phyloP scores from a whole-genome alignment of 2,888 invertebrate species.

The Brachyopa scutellaris region DNA sequence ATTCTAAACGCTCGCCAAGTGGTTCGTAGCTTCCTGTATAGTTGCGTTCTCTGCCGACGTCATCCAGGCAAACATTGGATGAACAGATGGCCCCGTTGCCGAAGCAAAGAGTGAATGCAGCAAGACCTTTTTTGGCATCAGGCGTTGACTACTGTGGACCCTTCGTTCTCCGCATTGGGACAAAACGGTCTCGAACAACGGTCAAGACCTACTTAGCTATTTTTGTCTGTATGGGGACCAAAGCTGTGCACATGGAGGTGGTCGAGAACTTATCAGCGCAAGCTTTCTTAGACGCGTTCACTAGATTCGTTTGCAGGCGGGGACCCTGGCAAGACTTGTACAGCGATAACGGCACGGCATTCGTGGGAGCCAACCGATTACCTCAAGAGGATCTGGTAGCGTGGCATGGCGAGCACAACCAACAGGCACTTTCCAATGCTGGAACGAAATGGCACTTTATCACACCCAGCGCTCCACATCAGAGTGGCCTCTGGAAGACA shows the following conservation, averaged over 20 bases:
- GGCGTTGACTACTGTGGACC: too few species aligned
- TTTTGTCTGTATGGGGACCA: too few species aligned
- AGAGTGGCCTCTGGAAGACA: too few species aligned
- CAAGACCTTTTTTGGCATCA: slow-evolving; percentile 1
- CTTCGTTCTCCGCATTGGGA: slow-evolving; percentile 12
- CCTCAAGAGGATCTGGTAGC: too few species aligned
- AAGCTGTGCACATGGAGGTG: too few species aligned
- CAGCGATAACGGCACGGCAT: too few species aligned
- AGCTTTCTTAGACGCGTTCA: neutral
- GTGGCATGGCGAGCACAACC: too few species aligned
- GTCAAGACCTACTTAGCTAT: too few species aligned
- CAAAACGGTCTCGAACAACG: slow-evolving; percentile 37
- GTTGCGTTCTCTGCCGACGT: slow-evolving; percentile 28
- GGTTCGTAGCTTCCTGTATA: slow-evolving; percentile 22
- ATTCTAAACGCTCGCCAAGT: slow-evolving; percentile 25
- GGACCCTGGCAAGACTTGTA: neutral
- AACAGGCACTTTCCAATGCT: too few species aligned
- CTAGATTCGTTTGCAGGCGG: neutral
- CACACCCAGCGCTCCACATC: too few species aligned
- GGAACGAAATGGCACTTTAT: too few species aligned
- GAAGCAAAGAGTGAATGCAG: neutral
- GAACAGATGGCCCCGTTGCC: slow-evolving; percentile 5
- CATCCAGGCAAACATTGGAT: slow-evolving; percentile 5
- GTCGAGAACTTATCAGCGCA: neutral
- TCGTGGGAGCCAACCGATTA: too few species aligned